Conservation (phyloP, 2,113 vertebrate genomes). For the Chinchilla lanigera region DNA sequence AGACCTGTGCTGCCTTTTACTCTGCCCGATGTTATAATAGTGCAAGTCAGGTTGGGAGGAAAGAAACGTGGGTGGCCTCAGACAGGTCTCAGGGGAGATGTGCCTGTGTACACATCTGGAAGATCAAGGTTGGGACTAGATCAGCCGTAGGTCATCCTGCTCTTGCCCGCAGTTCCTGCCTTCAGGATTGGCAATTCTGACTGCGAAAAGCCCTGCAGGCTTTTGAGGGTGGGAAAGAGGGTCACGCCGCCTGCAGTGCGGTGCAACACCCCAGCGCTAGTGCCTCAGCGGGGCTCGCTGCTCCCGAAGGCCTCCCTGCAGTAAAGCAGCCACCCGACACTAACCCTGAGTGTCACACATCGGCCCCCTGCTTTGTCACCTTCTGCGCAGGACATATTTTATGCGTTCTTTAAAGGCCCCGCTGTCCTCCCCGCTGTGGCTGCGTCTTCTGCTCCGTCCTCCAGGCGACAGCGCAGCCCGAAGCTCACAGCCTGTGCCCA, state of each 20-base stretch:
- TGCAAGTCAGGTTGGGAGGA: not conserved
- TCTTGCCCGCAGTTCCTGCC: not conserved
- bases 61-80: not conserved
- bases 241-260: not conserved
- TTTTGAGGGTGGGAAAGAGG: not conserved
- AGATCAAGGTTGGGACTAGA: too few species aligned
- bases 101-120: not conserved
- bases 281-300: not conserved
- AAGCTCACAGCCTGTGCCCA: not conserved
- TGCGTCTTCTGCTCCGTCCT: not conserved
- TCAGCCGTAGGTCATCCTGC: not conserved
- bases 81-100: not conserved
- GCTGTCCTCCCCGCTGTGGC: not conserved
- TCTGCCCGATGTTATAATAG: not conserved
- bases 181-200: not conserved
- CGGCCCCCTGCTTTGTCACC: not conserved
- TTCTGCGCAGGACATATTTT: not conserved
- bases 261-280: not conserved
- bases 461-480: not conserved
- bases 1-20: not conserved
- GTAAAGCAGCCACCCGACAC: not conserved
- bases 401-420: not conserved
- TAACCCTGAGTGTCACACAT: rapidly evolving
- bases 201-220: not conserved
- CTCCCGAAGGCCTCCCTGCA: not conserved